phyloP scores from a whole-genome alignment of 2,888 invertebrate species.

The Stenotaenia linearis region DNA sequence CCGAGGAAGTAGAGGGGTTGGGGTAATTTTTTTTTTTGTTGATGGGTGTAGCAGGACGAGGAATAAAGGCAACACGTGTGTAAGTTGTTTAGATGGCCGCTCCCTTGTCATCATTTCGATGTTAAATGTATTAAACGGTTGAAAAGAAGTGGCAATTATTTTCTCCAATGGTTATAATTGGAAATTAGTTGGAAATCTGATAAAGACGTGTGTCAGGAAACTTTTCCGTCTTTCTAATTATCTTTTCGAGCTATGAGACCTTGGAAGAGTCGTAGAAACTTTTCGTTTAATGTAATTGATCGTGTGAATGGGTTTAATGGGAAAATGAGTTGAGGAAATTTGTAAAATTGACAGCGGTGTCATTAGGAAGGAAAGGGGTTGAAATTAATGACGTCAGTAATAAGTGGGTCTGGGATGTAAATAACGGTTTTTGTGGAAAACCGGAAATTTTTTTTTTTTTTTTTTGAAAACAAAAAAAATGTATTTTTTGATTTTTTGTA shows the following conservation, averaged over 20 bases:
- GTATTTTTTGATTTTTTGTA: not conserved
- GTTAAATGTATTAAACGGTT: not conserved
- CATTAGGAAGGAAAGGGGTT: not conserved
- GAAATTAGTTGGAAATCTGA: not conserved
- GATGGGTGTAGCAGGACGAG: slow-evolving; percentile 8
- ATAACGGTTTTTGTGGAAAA: too few species aligned
- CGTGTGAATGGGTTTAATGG: not conserved
- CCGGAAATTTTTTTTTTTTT: not conserved
- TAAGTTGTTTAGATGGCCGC: not conserved
- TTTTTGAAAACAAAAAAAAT: too few species aligned
- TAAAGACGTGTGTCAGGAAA: slow-evolving; percentile 1
- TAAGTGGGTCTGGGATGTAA: not conserved
- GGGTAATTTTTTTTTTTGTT: not conserved
- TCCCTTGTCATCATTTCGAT: slow-evolving; percentile 2
- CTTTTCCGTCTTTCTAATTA: slow-evolving; percentile 10
- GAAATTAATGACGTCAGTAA: not conserved
- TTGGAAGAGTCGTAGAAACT: not conserved
- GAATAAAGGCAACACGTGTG: not conserved
- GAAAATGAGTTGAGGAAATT: not conserved
- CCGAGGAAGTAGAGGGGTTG: not conserved
- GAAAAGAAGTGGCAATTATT: not conserved
- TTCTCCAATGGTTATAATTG: not conserved
- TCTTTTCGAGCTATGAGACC: not conserved
- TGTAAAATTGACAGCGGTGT: not conserved
- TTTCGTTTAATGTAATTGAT: not conserved